These are phyloP conservation scores for Mythimna pallens DNA, from an alignment of 2,888 invertebrate genomes.

Conservation along the genomic window DNA sequence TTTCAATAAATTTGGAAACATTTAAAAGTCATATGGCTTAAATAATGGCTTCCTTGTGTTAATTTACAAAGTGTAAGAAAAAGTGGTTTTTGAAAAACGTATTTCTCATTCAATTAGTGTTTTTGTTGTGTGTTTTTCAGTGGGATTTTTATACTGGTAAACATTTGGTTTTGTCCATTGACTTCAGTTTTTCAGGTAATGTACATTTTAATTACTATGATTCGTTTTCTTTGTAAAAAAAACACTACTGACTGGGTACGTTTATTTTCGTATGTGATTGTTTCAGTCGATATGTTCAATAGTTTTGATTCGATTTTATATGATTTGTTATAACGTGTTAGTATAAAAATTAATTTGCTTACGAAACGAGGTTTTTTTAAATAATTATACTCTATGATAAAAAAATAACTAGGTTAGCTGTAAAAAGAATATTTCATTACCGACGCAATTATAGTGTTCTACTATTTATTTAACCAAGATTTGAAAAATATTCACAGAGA, in stretches of 20 bases:
- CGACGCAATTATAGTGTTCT: conserved; percentile 3
- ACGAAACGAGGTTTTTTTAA: conserved; percentile 16
- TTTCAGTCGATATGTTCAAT: conserved; percentile 2
- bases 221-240: neutral
- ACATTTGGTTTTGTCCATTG: conserved; percentile 63
- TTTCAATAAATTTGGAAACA: conserved; percentile 27
- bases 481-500: neutral
- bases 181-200: conserved; percentile 75
- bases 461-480: neutral
- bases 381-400: conserved; percentile 7
- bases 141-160: conserved; percentile 67
- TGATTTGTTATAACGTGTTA: neutral
- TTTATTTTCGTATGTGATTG: conserved; percentile 8
- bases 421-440: conserved; percentile 8
- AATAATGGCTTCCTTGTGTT: conserved; percentile 22
- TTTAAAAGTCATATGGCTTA: conserved; percentile 25
- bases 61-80: conserved; percentile 41
- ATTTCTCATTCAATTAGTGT: conserved; percentile 33
- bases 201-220: conserved; percentile 7
- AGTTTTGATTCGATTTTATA: neutral
- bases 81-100: conserved; percentile 47
- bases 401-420: conserved; percentile 12
- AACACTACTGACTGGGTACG: neutral
- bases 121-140: conserved; percentile 57
- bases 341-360: neutral